These are phyloP conservation scores for Lutjanus campechanus DNA, from an alignment of 2,797 vertebrate genomes.

Conservation along the genomic window DNA sequence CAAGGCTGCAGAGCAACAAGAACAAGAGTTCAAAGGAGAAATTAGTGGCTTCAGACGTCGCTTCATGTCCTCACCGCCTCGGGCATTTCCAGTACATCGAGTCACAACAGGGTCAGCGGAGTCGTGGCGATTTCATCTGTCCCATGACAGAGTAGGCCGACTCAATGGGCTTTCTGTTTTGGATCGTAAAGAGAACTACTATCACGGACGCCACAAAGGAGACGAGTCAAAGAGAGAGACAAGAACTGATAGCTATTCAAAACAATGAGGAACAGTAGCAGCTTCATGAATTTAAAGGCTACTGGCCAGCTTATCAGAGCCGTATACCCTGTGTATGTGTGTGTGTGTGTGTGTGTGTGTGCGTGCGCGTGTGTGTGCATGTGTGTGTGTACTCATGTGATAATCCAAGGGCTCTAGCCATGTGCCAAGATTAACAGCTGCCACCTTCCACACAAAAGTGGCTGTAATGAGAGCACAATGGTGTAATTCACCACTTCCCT, in stretches of 20 bases:
- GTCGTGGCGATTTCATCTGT: slow-evolving; percentile 56
- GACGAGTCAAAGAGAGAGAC: slow-evolving; percentile 39
- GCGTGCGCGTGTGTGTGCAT: slow-evolving; percentile 30
- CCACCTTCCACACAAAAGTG: slow-evolving; percentile 79
- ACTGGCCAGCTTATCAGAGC: slow-evolving; percentile 57
- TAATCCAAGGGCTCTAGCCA: slow-evolving; percentile 58
- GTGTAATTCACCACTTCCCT: slow-evolving; percentile 78
- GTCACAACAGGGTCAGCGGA: slow-evolving; percentile 55
- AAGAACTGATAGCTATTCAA: slow-evolving; percentile 56
- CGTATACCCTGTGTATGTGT: slow-evolving; percentile 19
- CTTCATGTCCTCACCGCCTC: slow-evolving; percentile 17
- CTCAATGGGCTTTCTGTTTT: slow-evolving; percentile 66
- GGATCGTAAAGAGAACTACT: slow-evolving; percentile 38
- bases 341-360: slow-evolving; percentile 42
- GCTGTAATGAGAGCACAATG: slow-evolving; percentile 81
- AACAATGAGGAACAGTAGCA: slow-evolving; percentile 64
- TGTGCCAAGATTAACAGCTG: slow-evolving; percentile 86
- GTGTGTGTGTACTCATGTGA: slow-evolving; percentile 36
- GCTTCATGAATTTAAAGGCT: slow-evolving; percentile 65
- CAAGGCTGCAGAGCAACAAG: not conserved
- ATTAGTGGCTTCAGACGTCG: slow-evolving; percentile 15
- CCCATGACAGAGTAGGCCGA: slow-evolving; percentile 47
- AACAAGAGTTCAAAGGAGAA: slow-evolving; percentile 21
- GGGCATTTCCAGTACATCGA: slow-evolving; percentile 41
- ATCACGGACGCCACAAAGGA: slow-evolving; percentile 37